Evolutionary conservation across 2,888 invertebrate genomes (phyloP).

Genomic region (Athripsodes cinereus): DNA sequence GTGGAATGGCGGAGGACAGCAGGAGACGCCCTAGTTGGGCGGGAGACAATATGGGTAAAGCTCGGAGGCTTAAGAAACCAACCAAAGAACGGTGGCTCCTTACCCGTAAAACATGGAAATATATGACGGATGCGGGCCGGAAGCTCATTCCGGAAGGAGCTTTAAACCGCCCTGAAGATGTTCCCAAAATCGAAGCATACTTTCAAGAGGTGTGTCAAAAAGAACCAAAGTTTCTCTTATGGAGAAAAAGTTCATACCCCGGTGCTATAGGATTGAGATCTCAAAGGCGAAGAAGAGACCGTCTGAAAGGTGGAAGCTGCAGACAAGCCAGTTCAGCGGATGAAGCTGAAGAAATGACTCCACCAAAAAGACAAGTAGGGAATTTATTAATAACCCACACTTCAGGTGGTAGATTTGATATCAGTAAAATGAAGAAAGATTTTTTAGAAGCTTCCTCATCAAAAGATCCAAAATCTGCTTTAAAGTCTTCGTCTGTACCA

Average conservation of each 20-base stretch:
- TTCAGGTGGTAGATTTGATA: slow-evolving; percentile 60
- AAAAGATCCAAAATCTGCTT: slow-evolving; percentile 31
- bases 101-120: slow-evolving; percentile 85
- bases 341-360: slow-evolving; percentile 51
- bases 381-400: slow-evolving; percentile 43
- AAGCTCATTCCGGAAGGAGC: slow-evolving; percentile 78
- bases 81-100: slow-evolving; percentile 78
- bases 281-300: slow-evolving; percentile 50
- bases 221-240: slow-evolving; percentile 72
- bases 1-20: slow-evolving; percentile 22
- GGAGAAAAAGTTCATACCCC: slow-evolving; percentile 79
- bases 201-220: slow-evolving; percentile 76
- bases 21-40: slow-evolving; percentile 38
- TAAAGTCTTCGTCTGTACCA: slow-evolving; percentile 29
- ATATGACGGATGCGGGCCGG: slow-evolving; percentile 87
- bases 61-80: slow-evolving; percentile 53
- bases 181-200: slow-evolving; percentile 75
- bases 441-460: slow-evolving; percentile 52
- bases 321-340: slow-evolving; percentile 60
- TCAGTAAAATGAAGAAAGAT: slow-evolving; percentile 62
- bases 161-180: slow-evolving; percentile 66
- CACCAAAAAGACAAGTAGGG: slow-evolving; percentile 43
- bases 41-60: slow-evolving; percentile 51
- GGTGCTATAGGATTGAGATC: slow-evolving; percentile 51
- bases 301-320: slow-evolving; percentile 61